Evolutionary conservation across 2,888 invertebrate genomes (phyloP), one percentile per base, ranked within the genome.

Genomic region (Cosmorhoe ocellata): DNA sequence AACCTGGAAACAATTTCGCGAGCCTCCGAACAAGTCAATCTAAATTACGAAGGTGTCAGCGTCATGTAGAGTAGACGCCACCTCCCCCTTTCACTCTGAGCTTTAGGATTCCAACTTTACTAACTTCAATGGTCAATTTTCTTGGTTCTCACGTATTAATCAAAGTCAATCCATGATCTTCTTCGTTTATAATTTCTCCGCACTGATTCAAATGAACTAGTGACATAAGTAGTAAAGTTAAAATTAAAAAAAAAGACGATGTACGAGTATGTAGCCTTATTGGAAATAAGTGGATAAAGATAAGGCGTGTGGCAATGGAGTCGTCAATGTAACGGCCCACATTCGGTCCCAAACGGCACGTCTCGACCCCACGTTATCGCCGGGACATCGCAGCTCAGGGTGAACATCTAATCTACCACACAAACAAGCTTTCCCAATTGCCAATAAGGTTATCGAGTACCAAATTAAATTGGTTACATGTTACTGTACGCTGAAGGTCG

Each of bases 391-490:
- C 76, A 79, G 78, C 70, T 72, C 71, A 71, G 76, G 81, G 79
- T 76, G 81, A 78, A 79, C 81, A 84, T 81, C 78, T 84, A 84
- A 84, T 83, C 84, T 79, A 69, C 78, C 74, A 70, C 77, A 77
- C 81, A 79, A 84, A 84, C 83, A 81, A 80, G 76, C 79, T 76
- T 71, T 76, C 76, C 76, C 72, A 76, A 85, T 84, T 79, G 80
- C 79, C 77, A 79, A 75, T 76, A 75, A 81, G 77, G 79, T 79
- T 78, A 82, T 82, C 81, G 76, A 84, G 79, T 79, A 79, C 81
- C 74, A 80, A 81, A 84, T 84, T 83, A 83, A 82, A 82, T 80
- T 81, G 78, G 75, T 72, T 75, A 74, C 76, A 73, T 68, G 70
- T 66, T 71, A 68, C 72, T 71, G 71, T 69, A 68, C 59, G 65